A percentile compares a stretch with the other conserved stretches of the same genome.
Evolutionary conservation across 2,888 invertebrate species (phyloP).

Genomic region (Tolmerus cingulatus): DNA sequence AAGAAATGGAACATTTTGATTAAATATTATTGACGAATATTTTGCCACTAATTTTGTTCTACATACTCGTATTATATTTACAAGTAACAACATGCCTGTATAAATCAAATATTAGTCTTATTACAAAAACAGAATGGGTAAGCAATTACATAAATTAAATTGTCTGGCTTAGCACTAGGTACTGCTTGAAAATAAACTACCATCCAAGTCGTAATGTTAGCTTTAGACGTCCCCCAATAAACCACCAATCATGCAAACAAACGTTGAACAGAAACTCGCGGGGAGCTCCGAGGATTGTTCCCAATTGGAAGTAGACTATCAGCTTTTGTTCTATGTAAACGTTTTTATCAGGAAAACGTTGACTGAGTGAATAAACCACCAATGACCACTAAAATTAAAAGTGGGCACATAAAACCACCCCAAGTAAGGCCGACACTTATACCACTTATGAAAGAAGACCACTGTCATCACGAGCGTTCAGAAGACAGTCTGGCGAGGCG

Average conservation of each 20-base stretch:
- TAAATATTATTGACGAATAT: no score
- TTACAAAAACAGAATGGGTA: no score
- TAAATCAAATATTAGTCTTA: no score
- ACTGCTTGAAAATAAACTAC: no score
- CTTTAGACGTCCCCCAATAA: background rate
- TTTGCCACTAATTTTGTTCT: no score
- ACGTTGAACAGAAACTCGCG: background rate
- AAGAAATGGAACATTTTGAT: no score
- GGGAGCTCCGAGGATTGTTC: background rate
- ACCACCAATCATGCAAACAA: background rate
- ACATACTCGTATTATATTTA: no score
- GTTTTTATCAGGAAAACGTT: constrained; percentile 4
- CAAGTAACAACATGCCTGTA: no score
- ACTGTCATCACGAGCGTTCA: background rate
- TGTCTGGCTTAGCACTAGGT: no score
- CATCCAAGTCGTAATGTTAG: background rate
- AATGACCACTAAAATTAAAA: constrained; percentile 31
- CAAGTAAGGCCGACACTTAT: background rate
- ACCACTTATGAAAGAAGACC: constrained; percentile 14
- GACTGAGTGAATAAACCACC: constrained; percentile 14
- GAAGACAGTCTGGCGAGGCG: background rate
- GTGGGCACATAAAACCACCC: constrained; percentile 3
- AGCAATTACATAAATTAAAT: no score
- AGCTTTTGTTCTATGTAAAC: background rate
- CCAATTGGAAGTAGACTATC: background rate